Evolutionary conservation across 2,888 invertebrate species (phyloP), one percentile per base, ranked within the genome.

Genomic region (Exocentrus adspersus): DNA sequence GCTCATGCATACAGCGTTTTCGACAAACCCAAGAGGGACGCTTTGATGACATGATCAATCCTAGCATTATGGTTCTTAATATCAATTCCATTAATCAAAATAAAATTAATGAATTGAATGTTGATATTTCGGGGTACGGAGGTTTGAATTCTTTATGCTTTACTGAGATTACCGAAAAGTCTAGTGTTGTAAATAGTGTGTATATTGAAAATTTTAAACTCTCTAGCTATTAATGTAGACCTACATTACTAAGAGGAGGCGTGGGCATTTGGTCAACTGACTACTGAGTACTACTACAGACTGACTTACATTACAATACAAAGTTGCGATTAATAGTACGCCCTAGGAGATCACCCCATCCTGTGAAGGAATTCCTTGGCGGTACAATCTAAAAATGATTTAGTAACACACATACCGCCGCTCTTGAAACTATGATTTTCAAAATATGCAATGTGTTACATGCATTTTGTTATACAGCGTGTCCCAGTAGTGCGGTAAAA

Each of bases 1-100:
- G 28, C 10, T 7, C 48, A 2, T 50, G 48, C 10, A 28, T 50
- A 5, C 48, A 50, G 14, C 48, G 24, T n/a, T 50, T 50, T 50
- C 21, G 48, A 50, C 9, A 50, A n/a, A 9, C 2, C 14, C 14
- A 50, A 6, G 16, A 21, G 28, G 6, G 16, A 50, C 21, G n/a
- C 24, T 6, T 5, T 14, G 7, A 1, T 16, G 24, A 14, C 5
- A n/a, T 45, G 21, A 50, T 50, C 1, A 24, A 50, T 28, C 28
- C 24, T 2, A 48, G 24, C 28, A 24, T 50, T 4, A 14, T 50
- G n/a, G n/a, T 50, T 6, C 28, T 50, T 12, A 50, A 28, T 16
- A 28, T 24, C 14, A 28, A 28, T 28, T 28, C 19, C 12, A 50
- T 50, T 14, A 24, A 50, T 28, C 16, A 1, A 14, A 16, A 50